A percentile compares a stretch with the other conserved stretches of the same genome.
phyloP scores from a whole-genome alignment of 2,797 vertebrate genomes.

The Sitta carolinensis region DNA sequence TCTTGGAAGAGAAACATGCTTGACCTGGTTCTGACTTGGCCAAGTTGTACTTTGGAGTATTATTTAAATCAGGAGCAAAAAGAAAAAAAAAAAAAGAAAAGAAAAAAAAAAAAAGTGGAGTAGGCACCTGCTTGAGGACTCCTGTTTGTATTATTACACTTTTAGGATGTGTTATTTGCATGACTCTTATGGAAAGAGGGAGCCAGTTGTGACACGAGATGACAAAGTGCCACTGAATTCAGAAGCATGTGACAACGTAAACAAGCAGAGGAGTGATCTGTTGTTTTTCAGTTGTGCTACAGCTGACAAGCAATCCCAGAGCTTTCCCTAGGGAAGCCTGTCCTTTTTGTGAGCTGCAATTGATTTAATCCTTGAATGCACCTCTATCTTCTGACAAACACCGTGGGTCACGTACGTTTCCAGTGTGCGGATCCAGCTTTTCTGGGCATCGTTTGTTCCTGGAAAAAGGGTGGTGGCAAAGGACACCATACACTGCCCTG shows the following conservation, averaged over 20 bases:
- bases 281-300: constrained; percentile 1
- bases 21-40: background rate
- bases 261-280: constrained; percentile 14
- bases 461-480: background rate
- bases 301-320: background rate
- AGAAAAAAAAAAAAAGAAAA: rapidly evolving
- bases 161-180: background rate
- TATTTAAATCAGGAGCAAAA: background rate
- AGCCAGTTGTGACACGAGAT: background rate
- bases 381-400: background rate
- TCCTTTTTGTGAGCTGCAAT: background rate
- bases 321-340: background rate
- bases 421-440: background rate
- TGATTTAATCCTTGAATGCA: constrained; percentile 16
- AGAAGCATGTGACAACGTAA: background rate
- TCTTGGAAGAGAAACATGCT: background rate
- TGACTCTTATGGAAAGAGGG: background rate
- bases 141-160: background rate
- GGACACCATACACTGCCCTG: background rate
- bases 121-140: background rate
- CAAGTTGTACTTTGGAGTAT: background rate
- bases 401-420: rapidly evolving
- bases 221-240: constrained; percentile 27
- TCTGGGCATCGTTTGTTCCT: background rate
- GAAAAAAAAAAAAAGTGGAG: background rate